Evolutionary conservation across 2,888 invertebrate species (phyloP).

Genomic region (Priocnemis perturbator): DNA sequence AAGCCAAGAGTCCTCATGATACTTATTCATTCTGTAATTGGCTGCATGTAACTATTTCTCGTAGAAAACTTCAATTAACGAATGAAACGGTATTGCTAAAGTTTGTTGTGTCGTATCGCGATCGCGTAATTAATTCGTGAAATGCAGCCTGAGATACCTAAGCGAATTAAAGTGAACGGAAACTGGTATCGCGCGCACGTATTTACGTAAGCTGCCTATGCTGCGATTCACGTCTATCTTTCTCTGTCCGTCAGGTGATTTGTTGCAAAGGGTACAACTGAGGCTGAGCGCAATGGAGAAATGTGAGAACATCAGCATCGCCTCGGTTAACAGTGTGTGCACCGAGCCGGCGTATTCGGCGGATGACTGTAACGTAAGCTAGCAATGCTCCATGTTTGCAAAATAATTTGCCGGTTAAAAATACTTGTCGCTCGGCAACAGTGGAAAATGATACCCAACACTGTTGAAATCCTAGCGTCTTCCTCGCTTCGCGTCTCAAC

Average conservation of each 20-base stretch:
- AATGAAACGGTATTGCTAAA: too few relatives aligned
- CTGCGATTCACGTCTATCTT: neutral
- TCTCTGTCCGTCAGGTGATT: constrained; percentile 77
- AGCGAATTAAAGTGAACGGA: neutral
- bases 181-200: neutral
- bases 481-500: too few relatives aligned
- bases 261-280: constrained; percentile 88
- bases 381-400: neutral
- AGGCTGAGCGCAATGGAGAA: constrained; percentile 86
- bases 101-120: too few relatives aligned
- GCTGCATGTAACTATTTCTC: too few relatives aligned
- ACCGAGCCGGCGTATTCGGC: constrained; percentile 87
- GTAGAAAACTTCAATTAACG: too few relatives aligned
- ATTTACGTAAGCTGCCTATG: neutral
- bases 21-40: too few relatives aligned
- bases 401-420: neutral
- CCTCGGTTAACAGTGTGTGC: constrained; percentile 88
- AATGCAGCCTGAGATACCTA: too few relatives aligned
- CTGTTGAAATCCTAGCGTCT: too few relatives aligned
- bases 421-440: neutral
- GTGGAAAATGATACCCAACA: too few relatives aligned
- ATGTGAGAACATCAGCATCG: constrained; percentile 91
- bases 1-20: too few relatives aligned
- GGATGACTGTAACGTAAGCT: constrained; percentile 89
- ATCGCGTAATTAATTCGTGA: too few relatives aligned